Evolutionary conservation across 2,797 vertebrate species (phyloP).

Genomic region (Hybognathus amarus): DNA sequence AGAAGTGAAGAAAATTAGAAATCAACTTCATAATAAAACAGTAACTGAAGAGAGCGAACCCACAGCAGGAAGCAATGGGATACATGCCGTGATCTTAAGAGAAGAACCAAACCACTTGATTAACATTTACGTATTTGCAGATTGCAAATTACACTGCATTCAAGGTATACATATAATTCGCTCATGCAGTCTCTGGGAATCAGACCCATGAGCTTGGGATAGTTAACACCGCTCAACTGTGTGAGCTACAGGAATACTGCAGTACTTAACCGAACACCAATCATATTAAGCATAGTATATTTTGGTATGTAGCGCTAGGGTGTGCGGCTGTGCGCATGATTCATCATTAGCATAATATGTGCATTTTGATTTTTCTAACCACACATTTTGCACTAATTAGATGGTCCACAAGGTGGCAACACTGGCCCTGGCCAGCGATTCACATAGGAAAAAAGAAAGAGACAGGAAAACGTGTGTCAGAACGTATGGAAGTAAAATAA

Average conservation of each 20-base stretch:
- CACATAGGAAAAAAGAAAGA: neutral
- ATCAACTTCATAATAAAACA: constrained; percentile 60
- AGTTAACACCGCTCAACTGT: neutral
- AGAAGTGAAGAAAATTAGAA: constrained; percentile 66
- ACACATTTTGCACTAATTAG: neutral
- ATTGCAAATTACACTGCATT: neutral
- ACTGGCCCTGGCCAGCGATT: neutral
- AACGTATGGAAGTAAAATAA: too few species aligned
- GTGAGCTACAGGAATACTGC: neutral
- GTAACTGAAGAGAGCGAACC: constrained; percentile 47
- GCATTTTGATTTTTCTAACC: neutral
- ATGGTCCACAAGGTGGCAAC: constrained; percentile 27
- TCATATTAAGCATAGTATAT: neutral
- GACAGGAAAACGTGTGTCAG: neutral
- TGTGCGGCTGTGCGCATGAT: neutral
- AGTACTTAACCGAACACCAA: neutral
- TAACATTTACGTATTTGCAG: neutral
- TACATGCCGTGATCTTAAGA: constrained; percentile 37
- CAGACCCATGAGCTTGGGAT: neutral
- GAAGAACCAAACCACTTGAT: constrained; percentile 6
- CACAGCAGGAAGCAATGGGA: constrained; percentile 53
- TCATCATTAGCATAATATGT: neutral
- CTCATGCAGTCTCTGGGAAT: neutral
- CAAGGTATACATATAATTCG: neutral
- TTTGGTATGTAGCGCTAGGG: neutral